Evolutionary conservation across 2,888 invertebrate genomes (phyloP).

Genomic region (Phanerotoma sp.): DNA sequence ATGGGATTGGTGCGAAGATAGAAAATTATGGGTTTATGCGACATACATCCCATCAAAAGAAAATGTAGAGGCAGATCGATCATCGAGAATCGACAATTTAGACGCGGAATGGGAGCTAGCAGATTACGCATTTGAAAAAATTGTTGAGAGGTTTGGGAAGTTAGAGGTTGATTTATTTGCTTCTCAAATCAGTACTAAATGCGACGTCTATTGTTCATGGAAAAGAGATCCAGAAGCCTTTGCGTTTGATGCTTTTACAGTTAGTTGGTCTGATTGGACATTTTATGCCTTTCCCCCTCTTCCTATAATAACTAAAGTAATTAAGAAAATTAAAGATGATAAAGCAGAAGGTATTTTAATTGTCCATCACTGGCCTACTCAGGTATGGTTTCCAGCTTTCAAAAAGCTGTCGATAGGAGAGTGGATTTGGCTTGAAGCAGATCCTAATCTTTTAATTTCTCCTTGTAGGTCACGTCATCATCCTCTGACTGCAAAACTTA

Average conservation of each 20-base stretch:
- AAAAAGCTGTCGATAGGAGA: background rate
- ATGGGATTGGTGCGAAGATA: slow-evolving; percentile 28
- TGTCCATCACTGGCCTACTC: slow-evolving; percentile 36
- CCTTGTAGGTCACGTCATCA: slow-evolving; percentile 33
- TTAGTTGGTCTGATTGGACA: slow-evolving; percentile 22
- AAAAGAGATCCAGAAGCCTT: slow-evolving; percentile 23
- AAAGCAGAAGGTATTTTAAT: slow-evolving; percentile 40
- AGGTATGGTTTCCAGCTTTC: slow-evolving; percentile 38
- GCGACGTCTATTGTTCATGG: slow-evolving; percentile 24
- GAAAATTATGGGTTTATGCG: slow-evolving; percentile 27
- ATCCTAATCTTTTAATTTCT: slow-evolving; percentile 29
- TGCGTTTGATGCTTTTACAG: slow-evolving; percentile 28
- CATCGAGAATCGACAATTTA: slow-evolving; percentile 8
- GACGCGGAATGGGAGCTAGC: background rate
- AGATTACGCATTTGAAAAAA: background rate
- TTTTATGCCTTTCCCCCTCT: slow-evolving; percentile 26
- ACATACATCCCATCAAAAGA: slow-evolving; percentile 28
- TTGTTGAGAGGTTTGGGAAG: background rate
- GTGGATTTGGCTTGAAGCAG: slow-evolving; percentile 20
- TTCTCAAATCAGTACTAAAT: slow-evolving; percentile 22
- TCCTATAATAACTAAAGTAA: slow-evolving; percentile 12
- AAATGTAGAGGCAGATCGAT: slow-evolving; percentile 27
- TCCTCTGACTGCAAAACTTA: slow-evolving; percentile 17
- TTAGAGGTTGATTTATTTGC: slow-evolving; percentile 27
- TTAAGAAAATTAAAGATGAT: slow-evolving; percentile 28